Evolutionary conservation across 2,888 invertebrate genomes (phyloP).

Genomic region (Cerceris ruficornis): DNA sequence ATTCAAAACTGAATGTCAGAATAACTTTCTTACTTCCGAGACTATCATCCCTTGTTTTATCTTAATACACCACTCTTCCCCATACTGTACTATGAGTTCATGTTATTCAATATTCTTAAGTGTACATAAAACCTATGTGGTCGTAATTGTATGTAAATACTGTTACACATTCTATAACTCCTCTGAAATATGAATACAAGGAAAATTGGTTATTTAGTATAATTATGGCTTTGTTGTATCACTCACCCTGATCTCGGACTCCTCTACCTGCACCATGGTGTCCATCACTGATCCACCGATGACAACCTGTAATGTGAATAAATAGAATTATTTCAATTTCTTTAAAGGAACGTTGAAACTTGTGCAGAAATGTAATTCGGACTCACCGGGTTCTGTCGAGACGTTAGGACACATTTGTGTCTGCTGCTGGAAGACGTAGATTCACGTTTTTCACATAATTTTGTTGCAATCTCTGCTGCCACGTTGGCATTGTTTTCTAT

Average conservation of each 20-base stretch:
- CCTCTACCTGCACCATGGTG: constrained; percentile 86
- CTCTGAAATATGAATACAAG: constrained; percentile 75
- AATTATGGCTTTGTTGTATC: constrained; percentile 61
- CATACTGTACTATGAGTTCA: constrained; percentile 63
- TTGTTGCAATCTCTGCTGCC: constrained; percentile 89
- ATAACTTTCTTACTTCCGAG: constrained; percentile 1
- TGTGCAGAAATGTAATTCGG: not conserved
- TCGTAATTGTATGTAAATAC: constrained; percentile 76
- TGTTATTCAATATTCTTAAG: constrained; percentile 71
- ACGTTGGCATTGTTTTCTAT: constrained; percentile 96
- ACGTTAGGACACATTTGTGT: constrained; percentile 11
- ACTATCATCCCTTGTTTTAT: constrained; percentile 6
- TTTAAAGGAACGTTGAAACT: not conserved
- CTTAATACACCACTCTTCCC: constrained; percentile 54
- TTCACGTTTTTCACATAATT: constrained; percentile 48
- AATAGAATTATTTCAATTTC: not conserved
- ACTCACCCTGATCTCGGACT: constrained; percentile 86
- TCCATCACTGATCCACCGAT: constrained; percentile 92
- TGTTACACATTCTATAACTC: constrained; percentile 75
- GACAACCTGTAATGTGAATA: constrained; percentile 86
- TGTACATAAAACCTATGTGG: constrained; percentile 73
- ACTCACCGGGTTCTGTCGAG: constrained; percentile 64
- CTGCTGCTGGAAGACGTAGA: not conserved
- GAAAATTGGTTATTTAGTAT: constrained; percentile 80
- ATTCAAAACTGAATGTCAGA: not conserved